A percentile compares a stretch with the other conserved stretches of the same genome.
Conservation (phyloP, 2,888 invertebrate species). For the Chrysolina oricalcia region DNA sequence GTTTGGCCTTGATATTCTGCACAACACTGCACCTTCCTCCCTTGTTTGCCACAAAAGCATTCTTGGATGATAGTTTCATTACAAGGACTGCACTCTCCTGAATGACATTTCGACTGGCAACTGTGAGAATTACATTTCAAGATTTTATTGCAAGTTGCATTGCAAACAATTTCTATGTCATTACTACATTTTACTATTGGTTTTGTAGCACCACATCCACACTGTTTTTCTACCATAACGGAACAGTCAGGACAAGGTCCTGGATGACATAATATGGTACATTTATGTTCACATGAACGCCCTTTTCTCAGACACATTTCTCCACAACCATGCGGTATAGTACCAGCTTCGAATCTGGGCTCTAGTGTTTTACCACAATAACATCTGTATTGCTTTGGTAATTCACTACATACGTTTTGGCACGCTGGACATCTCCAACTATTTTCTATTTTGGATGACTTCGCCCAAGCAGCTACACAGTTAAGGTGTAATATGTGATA, state of each 20-base stretch:
- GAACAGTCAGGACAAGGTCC: slow-evolving; percentile 95
- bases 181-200: slow-evolving; percentile 83
- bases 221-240: slow-evolving; percentile 81
- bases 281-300: slow-evolving; percentile 78
- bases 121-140: slow-evolving; percentile 86
- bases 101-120: slow-evolving; percentile 85
- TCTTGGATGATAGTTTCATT: slow-evolving; percentile 78
- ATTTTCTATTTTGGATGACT: slow-evolving; percentile 82
- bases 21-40: slow-evolving; percentile 72
- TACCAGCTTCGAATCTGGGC: slow-evolving; percentile 83
- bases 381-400: slow-evolving; percentile 89
- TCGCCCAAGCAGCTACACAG: slow-evolving; percentile 94
- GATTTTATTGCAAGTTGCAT: slow-evolving; percentile 80
- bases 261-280: slow-evolving; percentile 91
- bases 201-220: slow-evolving; percentile 85
- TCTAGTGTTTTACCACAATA: slow-evolving; percentile 89
- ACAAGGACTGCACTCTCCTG: slow-evolving; percentile 85
- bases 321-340: slow-evolving; percentile 94
- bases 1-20: slow-evolving; percentile 38
- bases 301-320: slow-evolving; percentile 82
- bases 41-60: slow-evolving; percentile 78
- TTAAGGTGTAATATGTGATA: slow-evolving; percentile 93
- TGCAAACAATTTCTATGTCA: slow-evolving; percentile 83
- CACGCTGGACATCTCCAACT: slow-evolving; percentile 98
- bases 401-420: slow-evolving; percentile 83